Base-by-base conservation (phyloP, 2,113 vertebrate genomes). In the Labeo catla region DNA sequence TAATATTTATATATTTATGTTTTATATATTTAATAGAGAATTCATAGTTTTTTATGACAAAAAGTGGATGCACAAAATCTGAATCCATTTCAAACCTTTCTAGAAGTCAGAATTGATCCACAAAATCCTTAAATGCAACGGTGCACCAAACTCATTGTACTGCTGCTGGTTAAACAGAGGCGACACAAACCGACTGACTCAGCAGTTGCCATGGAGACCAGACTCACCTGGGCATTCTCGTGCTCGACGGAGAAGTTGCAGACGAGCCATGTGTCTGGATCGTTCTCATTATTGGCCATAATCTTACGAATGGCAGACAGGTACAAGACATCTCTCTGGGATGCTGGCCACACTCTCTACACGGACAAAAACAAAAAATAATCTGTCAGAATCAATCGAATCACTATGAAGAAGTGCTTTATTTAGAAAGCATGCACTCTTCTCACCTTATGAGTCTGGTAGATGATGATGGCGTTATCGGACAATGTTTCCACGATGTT, bases 171-270 rank as follows among this genome's bases (percentile, higher is more conserved):
- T 4, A n/a, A 10, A 4, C 34, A 19, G 3, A 28, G 28, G 28
- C 28, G 28, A 28, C 28, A 28, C 28, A 28, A 28, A 28, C 28
- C 28, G 28, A 9, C 3, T 10, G 66, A 70, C 36, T 36, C 65
- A 68, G 28, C 65, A 3, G 65, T 68, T 36, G 34, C 65, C 66
- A 39, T 19, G 4, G n/a, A 76, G 21, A 76, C 16, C 45, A 43
- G 12, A 36, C 96, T 96, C 94, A 99, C 98, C 90, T 93, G 95
- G 87, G 96, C 96, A 11, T 95, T 96, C 47, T 97, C 96, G 45
- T 99, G 98, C 84, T 99, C 98, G n/a, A 99, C 98, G 84, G 98
- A 99, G 91, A 99, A 98, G 92, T 99, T 99, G 92, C 98, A 99
- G 34, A 99, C 98, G 89, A 99, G 95, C 97, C 98, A 99, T 0